These are phyloP conservation scores for Mesaphorura yosii DNA, from an alignment of 1,140 invertebrate species.

Conservation along the genomic window DNA sequence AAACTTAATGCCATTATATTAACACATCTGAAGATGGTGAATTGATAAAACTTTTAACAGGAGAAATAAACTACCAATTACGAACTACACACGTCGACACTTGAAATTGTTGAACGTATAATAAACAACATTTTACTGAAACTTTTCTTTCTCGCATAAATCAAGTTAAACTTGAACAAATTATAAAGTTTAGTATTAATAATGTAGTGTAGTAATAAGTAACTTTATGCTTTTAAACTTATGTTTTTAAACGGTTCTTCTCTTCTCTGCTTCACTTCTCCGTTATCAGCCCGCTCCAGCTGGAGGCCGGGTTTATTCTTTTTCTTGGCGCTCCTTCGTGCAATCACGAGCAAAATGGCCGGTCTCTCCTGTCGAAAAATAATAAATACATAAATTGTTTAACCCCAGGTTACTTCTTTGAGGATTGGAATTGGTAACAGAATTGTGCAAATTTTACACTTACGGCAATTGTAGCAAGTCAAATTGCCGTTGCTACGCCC, in stretches of 20 bases:
- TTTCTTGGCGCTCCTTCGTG: constrained; percentile 24
- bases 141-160: too few species aligned
- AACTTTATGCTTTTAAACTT: background rate
- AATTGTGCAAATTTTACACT: constrained; percentile 4
- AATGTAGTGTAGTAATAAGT: too few species aligned
- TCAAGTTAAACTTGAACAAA: too few species aligned
- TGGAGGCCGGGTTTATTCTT: background rate
- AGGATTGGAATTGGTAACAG: constrained; percentile 33
- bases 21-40: too few species aligned
- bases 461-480: constrained; percentile 27
- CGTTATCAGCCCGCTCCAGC: constrained; percentile 3
- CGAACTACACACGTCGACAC: too few species aligned
- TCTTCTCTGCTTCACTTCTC: background rate
- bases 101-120: too few species aligned
- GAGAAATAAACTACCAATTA: too few species aligned
- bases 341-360: constrained; percentile 80
- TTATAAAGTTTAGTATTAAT: too few species aligned
- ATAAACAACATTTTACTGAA: too few species aligned
- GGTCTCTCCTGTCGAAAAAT: constrained; percentile 29
- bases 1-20: too few species aligned
- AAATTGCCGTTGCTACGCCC: constrained; percentile 30
- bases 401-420: constrained; percentile 33
- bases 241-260: background rate
- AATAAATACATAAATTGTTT: background rate
- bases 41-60: too few species aligned